phyloP scores from a whole-genome alignment of 2,113 vertebrate genomes.

The Mesitornis unicolor region DNA sequence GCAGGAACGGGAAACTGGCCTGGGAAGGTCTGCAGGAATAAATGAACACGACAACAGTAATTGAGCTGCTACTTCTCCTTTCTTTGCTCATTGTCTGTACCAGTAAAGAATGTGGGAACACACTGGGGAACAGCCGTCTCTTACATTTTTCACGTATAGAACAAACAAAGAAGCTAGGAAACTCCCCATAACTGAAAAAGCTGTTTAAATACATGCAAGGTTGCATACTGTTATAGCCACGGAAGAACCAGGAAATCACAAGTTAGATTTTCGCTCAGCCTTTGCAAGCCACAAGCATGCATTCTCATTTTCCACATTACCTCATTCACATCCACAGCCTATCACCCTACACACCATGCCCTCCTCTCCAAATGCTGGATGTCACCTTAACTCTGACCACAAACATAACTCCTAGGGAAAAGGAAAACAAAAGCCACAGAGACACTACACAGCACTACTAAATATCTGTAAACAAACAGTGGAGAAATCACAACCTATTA shows the following conservation, averaged over 20 bases:
- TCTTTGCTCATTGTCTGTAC: background rate
- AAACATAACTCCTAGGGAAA: constrained; percentile 7
- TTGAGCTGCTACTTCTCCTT: background rate
- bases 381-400: constrained; percentile 23
- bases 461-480: background rate
- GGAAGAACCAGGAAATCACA: background rate
- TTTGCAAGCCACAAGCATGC: background rate
- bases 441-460: background rate
- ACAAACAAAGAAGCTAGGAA: background rate
- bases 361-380: background rate
- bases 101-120: background rate
- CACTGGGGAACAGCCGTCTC: background rate
- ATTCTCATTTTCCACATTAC: background rate
- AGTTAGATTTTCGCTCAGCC: background rate
- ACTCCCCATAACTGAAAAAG: background rate
- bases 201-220: background rate
- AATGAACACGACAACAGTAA: fast-evolving
- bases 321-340: background rate
- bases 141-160: background rate
- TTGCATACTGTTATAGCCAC: background rate
- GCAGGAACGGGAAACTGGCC: background rate
- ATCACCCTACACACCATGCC: background rate
- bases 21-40: background rate
- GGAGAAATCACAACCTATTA: background rate
- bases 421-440: background rate